These are phyloP conservation scores for Macrocentrus cingulum DNA, from an alignment of 1,140 invertebrate species.

Conservation along the genomic window DNA sequence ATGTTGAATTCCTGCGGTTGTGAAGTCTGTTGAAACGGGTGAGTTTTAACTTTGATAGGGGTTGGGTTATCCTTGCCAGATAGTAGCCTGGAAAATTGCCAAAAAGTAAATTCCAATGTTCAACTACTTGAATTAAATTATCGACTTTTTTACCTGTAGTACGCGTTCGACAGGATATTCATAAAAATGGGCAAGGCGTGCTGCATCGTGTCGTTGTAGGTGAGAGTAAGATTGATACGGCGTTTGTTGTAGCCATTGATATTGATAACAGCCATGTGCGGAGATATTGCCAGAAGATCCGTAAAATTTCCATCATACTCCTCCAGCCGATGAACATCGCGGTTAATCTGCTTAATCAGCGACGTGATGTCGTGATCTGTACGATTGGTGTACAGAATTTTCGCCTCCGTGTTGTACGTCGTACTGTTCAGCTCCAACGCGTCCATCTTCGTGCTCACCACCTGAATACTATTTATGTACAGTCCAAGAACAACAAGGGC, in stretches of 20 bases:
- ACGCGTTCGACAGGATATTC: conserved; percentile 72
- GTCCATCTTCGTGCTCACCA: conserved; percentile 64
- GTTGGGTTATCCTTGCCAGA: conserved; percentile 37
- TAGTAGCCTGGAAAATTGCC: conserved; percentile 36
- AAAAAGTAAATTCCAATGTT: too few species aligned
- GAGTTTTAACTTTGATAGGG: conserved; percentile 61
- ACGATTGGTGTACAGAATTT: conserved; percentile 47
- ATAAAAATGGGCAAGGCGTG: conserved; percentile 78
- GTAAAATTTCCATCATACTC: conserved; percentile 68
- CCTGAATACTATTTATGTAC: conserved; percentile 68
- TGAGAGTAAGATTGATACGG: conserved; percentile 62
- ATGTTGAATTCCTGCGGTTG: conserved; percentile 71
- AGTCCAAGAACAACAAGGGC: conserved; percentile 68
- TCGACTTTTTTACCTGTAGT: conserved; percentile 62
- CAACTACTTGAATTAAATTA: too few species aligned
- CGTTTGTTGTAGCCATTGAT: conserved; percentile 60
- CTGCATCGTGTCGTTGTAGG: conserved; percentile 78
- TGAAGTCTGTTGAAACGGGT: conserved; percentile 72
- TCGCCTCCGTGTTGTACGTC: conserved; percentile 48
- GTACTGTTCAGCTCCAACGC: conserved; percentile 62
- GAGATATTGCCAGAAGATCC: conserved; percentile 62
- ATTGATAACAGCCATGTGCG: conserved; percentile 69
- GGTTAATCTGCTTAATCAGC: conserved; percentile 41
- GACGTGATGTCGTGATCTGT: conserved; percentile 44
- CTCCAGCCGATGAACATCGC: conserved; percentile 57